Evolutionary conservation across 2,113 vertebrate genomes (phyloP).

Genomic region (Arizona elegans): DNA sequence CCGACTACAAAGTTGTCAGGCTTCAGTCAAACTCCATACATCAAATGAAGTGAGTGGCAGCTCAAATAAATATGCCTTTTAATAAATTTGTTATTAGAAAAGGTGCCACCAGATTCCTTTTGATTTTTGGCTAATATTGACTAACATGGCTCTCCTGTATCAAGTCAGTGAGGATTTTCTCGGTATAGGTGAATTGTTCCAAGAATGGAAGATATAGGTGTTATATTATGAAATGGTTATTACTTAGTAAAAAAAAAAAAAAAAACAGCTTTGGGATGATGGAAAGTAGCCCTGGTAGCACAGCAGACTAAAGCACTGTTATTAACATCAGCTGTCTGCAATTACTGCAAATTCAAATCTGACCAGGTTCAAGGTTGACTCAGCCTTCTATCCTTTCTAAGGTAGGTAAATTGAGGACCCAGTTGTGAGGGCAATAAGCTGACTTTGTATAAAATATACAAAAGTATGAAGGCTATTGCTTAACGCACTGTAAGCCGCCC

Average conservation of each 20-base stretch:
- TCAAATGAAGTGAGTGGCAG: not conserved
- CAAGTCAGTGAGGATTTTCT: not conserved
- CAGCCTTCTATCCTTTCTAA: too few species aligned
- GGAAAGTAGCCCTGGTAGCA: not conserved
- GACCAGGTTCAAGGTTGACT: too few species aligned
- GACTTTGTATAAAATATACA: too few species aligned
- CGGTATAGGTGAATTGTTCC: not conserved
- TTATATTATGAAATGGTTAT: not conserved
- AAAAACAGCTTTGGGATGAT: not conserved
- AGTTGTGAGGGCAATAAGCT: too few species aligned
- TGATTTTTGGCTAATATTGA: not conserved
- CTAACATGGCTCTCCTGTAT: not conserved
- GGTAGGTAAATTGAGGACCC: too few species aligned
- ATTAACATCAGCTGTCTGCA: too few species aligned
- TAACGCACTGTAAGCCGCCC: too few species aligned
- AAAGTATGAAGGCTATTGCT: too few species aligned
- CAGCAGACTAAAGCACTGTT: too few species aligned
- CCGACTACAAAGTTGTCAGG: not conserved
- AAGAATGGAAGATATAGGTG: not conserved
- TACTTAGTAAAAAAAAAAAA: not conserved
- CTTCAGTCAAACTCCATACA: not conserved
- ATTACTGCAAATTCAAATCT: too few species aligned
- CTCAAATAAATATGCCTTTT: not conserved
- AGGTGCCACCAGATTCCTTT: not conserved
- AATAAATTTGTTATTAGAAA: not conserved